These are phyloP conservation scores for Chitala chitala DNA, from an alignment of 2,113 vertebrate species.

Conservation along the genomic window DNA sequence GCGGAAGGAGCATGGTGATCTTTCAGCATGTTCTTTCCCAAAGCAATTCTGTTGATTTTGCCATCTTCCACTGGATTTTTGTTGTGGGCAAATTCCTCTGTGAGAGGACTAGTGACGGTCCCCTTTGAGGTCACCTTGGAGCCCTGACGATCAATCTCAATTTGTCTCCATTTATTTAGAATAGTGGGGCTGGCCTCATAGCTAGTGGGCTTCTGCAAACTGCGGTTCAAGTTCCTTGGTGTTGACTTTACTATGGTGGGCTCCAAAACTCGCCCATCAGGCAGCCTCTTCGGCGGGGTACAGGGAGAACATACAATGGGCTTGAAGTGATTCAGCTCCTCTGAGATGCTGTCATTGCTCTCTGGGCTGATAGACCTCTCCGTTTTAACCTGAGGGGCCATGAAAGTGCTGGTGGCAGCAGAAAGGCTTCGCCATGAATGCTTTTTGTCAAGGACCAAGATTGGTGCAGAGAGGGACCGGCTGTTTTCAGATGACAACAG, in stretches of 20 bases:
- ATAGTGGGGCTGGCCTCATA: constrained; percentile 85
- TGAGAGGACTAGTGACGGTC: constrained; percentile 70
- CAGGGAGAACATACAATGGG: constrained; percentile 94
- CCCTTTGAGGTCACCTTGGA: constrained; percentile 79
- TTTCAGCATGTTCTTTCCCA: not conserved
- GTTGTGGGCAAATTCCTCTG: constrained; percentile 35
- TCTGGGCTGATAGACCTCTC: constrained; percentile 89
- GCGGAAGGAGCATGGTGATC: constrained; percentile 14
- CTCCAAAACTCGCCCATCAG: constrained; percentile 78
- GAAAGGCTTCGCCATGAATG: constrained; percentile 55
- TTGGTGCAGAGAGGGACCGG: constrained; percentile 78
- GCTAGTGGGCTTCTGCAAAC: constrained; percentile 78
- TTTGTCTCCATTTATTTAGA: constrained; percentile 89
- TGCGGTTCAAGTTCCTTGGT: constrained; percentile 79
- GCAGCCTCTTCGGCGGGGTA: constrained; percentile 87
- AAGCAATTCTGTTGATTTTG: constrained; percentile 14
- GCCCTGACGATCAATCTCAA: constrained; percentile 82
- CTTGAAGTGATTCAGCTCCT: constrained; percentile 96
- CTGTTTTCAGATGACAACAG: constrained; percentile 85
- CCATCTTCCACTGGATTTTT: constrained; percentile 25
- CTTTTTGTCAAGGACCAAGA: constrained; percentile 67
- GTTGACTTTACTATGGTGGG: constrained; percentile 90
- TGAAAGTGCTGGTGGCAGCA: constrained; percentile 37
- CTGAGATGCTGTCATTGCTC: constrained; percentile 97
- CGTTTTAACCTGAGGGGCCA: constrained; percentile 47